These are phyloP conservation scores for Acleris sparsana DNA, from an alignment of 2,888 invertebrate species.

Conservation along the genomic window DNA sequence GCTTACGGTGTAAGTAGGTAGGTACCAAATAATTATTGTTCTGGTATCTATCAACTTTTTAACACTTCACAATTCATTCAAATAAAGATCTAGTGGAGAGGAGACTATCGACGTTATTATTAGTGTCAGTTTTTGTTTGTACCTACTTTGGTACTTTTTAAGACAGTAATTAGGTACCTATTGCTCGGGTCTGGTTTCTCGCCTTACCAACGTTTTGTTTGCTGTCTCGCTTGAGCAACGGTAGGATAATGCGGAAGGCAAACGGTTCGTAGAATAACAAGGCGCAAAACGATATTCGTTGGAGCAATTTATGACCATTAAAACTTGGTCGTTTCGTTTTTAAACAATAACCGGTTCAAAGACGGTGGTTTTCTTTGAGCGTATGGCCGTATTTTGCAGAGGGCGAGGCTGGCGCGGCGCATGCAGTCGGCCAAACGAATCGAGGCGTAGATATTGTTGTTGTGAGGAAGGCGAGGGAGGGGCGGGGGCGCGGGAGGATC, in stretches of 20 bases:
- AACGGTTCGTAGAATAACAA: slow-evolving; percentile 56
- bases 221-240: slow-evolving; percentile 36
- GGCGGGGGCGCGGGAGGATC: slow-evolving; percentile 52
- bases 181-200: slow-evolving; percentile 18
- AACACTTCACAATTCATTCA: too few relatives aligned
- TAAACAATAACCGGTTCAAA: slow-evolving; percentile 76
- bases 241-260: slow-evolving; percentile 54
- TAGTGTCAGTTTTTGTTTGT: slow-evolving; percentile 21
- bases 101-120: neutral
- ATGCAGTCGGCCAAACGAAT: slow-evolving; percentile 57
- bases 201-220: slow-evolving; percentile 42
- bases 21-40: too few relatives aligned
- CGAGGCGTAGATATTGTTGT: slow-evolving; percentile 53
- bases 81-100: too few relatives aligned
- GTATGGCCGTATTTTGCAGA: slow-evolving; percentile 69
- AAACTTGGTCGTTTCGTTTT: slow-evolving; percentile 64
- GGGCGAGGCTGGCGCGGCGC: slow-evolving; percentile 50
- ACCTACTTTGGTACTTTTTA: slow-evolving; percentile 33
- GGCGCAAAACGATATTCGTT: slow-evolving; percentile 54
- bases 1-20: too few relatives aligned
- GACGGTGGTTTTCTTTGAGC: slow-evolving; percentile 67
- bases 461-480: slow-evolving; percentile 49
- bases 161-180: slow-evolving; percentile 14
- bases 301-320: slow-evolving; percentile 67
- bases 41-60: too few relatives aligned